Base-by-base conservation (phyloP, 2,888 invertebrate species). In the Yponomeuta evonymella region DNA sequence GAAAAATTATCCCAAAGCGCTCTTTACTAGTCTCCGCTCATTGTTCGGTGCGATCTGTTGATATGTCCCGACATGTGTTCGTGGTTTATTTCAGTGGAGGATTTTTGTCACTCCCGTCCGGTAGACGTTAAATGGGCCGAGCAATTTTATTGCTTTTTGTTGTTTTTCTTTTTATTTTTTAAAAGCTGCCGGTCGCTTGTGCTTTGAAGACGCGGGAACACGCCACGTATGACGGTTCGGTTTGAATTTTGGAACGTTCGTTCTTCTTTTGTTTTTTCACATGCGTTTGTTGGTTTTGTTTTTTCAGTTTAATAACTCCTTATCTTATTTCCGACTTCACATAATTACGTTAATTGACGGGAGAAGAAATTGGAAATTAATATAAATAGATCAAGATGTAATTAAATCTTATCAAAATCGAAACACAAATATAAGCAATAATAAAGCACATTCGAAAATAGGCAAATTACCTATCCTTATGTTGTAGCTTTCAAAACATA, bases 31-130 rank as follows among this genome's bases (percentile, higher is more conserved):
- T 33, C 11, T 2, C 74, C 72, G 65, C 70, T 76, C 70, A 73
- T 76, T 73, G 73, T 76, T 72, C 66, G 67, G 72, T 48, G 48
- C 51, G 51, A 33, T 69, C 29, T 62, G 75, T 77, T 88, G 89
- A 91, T 86, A 83, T 81, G 77, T 81, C 83, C 80, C 77, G 87
- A 86, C 90, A 91, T 90, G 88, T 92, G 92, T 84, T 84, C 82
- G 80, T 88, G 80, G 89, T 87, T 89, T 90, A 91, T 91, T 91
- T 92, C 90, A 90, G 90, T 85, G 81, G 82, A 79, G 81, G 87
- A 90, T 88, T 91, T 90, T 92, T 90, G 92, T 91, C 87, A 87
- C 86, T 85, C 86, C 51, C 91, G 92, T 92, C 92, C 92, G 91
- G 92, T 90, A 82, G 85, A 84, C 82, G 82, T 86, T 90, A 91